Evolutionary conservation across 2,113 vertebrate genomes (phyloP).

Genomic region (Haemorhous mexicanus): DNA sequence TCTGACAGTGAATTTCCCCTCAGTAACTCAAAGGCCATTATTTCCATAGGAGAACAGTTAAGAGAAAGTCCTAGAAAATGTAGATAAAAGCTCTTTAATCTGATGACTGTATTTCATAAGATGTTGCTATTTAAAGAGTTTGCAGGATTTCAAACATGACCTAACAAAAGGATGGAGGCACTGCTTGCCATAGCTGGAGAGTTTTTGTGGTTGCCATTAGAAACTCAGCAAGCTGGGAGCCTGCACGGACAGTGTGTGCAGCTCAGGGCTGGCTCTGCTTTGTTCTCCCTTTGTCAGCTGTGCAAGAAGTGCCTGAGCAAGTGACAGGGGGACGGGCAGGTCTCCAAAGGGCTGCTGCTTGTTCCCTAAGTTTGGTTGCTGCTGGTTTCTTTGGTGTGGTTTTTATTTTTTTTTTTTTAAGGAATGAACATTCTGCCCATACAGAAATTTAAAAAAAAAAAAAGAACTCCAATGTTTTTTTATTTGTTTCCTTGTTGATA

Average conservation of each 20-base stretch:
- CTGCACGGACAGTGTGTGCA: neutral
- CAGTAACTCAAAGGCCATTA: neutral
- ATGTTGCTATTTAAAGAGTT: slow-evolving; percentile 23
- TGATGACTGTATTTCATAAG: neutral
- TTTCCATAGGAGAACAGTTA: neutral
- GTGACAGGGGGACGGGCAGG: neutral
- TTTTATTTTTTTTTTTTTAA: neutral
- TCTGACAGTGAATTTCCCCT: neutral
- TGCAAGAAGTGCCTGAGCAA: neutral
- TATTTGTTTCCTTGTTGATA: neutral
- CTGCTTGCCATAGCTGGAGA: slow-evolving; percentile 10
- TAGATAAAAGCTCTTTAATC: neutral
- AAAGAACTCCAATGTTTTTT: neutral
- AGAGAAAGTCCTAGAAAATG: slow-evolving; percentile 2
- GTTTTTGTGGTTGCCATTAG: slow-evolving; percentile 69
- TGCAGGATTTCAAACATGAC: slow-evolving; percentile 21
- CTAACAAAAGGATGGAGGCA: slow-evolving; percentile 39
- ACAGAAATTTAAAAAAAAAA: neutral
- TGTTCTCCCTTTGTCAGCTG: neutral
- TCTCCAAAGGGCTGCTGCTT: neutral
- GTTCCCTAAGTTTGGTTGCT: neutral
- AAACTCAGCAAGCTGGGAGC: slow-evolving; percentile 58
- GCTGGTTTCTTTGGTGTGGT: neutral
- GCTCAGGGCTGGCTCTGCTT: neutral
- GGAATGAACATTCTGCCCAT: neutral